phyloP scores from a whole-genome alignment of 1,140 invertebrate species.

The Leptonema lineaticorne region DNA sequence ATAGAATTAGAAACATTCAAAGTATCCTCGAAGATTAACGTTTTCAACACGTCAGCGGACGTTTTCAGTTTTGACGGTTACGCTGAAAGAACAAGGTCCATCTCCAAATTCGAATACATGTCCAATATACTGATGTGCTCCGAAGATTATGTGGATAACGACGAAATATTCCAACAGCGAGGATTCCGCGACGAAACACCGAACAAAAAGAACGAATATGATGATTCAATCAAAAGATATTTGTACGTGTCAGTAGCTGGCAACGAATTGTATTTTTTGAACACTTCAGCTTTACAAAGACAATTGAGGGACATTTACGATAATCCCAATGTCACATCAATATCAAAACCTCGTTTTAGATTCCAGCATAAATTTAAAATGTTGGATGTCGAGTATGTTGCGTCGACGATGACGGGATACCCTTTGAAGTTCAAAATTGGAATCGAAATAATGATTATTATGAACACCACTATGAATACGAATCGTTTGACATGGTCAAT shows the following conservation, averaged over 20 bases:
- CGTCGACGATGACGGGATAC: background rate
- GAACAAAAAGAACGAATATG: background rate
- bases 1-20: background rate
- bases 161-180: background rate
- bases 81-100: background rate
- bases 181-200: too few relatives aligned
- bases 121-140: background rate
- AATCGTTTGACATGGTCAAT: background rate
- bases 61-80: background rate
- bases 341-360: background rate
- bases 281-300: background rate
- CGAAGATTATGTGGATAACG: background rate
- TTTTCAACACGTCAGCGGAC: background rate
- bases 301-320: background rate
- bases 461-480: conserved; percentile 5
- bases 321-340: background rate
- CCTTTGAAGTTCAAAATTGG: background rate
- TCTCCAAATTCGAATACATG: background rate
- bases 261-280: background rate
- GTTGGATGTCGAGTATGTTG: background rate
- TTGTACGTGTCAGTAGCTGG: background rate
- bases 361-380: background rate
- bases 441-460: background rate
- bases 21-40: background rate
- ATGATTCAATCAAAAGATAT: background rate